These are phyloP conservation scores for Oreochromis grahami DNA, from an alignment of 2,797 vertebrate species.

Conservation along the genomic window DNA sequence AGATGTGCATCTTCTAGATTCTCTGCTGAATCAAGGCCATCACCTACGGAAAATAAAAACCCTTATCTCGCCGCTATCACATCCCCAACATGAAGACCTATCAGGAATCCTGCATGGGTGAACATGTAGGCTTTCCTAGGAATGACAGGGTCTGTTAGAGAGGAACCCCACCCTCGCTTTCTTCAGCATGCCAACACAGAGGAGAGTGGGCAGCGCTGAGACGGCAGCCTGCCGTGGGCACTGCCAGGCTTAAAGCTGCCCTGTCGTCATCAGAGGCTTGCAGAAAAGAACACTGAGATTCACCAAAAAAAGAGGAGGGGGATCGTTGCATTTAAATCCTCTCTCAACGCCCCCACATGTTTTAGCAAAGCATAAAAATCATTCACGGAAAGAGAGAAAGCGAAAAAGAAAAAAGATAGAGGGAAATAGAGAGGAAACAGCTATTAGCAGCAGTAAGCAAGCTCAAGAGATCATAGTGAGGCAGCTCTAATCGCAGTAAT, in stretches of 20 bases:
- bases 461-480: constrained; percentile 80
- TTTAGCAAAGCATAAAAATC: constrained; percentile 85
- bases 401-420: constrained; percentile 69
- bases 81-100: constrained; percentile 66
- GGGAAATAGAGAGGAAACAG: constrained; percentile 75
- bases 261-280: constrained; percentile 81
- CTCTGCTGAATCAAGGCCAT: constrained; percentile 34
- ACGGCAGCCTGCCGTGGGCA: constrained; percentile 83
- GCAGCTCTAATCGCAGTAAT: constrained; percentile 79
- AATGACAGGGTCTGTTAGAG: constrained; percentile 81
- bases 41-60: constrained; percentile 47
- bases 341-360: constrained; percentile 83
- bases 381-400: constrained; percentile 78
- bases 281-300: constrained; percentile 79
- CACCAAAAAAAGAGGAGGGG: constrained; percentile 72
- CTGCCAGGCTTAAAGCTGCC: constrained; percentile 82
- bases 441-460: constrained; percentile 80
- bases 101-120: constrained; percentile 82
- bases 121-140: constrained; percentile 82
- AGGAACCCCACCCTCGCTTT: constrained; percentile 81
- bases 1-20: constrained; percentile 34
- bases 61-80: constrained; percentile 46
- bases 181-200: constrained; percentile 74
- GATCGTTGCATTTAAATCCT: constrained; percentile 82
- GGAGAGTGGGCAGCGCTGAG: constrained; percentile 82